Evolutionary conservation across 1,140 invertebrate genomes (phyloP), one percentile per base, ranked within the genome.

Genomic region (Aphaenogaster ashmeadi): DNA sequence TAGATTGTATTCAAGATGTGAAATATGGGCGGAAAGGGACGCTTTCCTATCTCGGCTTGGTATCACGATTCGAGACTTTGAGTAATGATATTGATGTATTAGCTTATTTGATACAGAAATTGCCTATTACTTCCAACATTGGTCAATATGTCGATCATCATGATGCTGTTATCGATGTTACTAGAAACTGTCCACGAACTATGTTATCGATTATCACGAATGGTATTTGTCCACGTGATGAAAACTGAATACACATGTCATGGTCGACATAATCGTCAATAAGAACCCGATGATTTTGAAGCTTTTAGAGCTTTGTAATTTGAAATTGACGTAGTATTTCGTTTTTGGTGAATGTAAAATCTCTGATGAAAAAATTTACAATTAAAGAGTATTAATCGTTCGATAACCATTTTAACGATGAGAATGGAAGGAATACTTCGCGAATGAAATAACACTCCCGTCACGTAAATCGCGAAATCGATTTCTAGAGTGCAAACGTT

Each of bases 41-140:
- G 54, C 58, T 89, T 58, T 87, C 75, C 87, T 90, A 87, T 83
- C 88, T 47, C 38, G 36, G 60, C 54, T 44, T 67, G 52, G 36
- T 77, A 84, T 79, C 56, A 15, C 72, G 85, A 44, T 79, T 66
- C 52, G 54, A 87, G 62, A 87, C 85, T 62, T 74, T 84, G 88
- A 90, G 88, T 87, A 90, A 90, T 90, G 86, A 90, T 84, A 87
- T 87, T 77, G 78, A 79, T 62, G 79, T 67, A 84, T 77, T 80
- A 79, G 89, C 89, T 87, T 90, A 90, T 90, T 90, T 90, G 88
- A 84, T 84, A 87, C 81, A 80, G 88, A 89, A 87, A 90, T 87
- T 90, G 85, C 86, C 88, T 90, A 74, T 90, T 87, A 87, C 66
- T 84, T 90, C 62, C 74, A 9, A 69, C 62, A 85, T 90, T 84